phyloP scores from a whole-genome alignment of 2,888 invertebrate genomes.

The Drosophila incognita region DNA sequence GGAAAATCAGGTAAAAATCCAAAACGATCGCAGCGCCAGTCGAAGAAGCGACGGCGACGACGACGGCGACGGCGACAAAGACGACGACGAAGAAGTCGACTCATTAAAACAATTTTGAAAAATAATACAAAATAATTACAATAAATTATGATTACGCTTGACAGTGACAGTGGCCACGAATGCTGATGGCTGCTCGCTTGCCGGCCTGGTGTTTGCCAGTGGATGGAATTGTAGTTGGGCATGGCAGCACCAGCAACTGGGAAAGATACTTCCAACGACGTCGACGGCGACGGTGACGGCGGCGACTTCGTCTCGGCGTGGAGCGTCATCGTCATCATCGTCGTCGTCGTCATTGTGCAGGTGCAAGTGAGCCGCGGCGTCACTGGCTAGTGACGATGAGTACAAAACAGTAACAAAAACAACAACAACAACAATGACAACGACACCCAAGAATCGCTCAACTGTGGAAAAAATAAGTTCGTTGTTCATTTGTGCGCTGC shows the following conservation, averaged over 20 bases:
- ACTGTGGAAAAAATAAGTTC: constrained; percentile 75
- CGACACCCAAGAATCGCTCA: constrained; percentile 81
- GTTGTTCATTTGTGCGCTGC: constrained; percentile 73
- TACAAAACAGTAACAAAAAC: constrained; percentile 48
- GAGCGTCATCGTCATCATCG: constrained; percentile 43
- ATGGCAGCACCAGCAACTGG: constrained; percentile 48
- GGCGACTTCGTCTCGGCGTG: constrained; percentile 39
- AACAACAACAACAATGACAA: constrained; percentile 47
- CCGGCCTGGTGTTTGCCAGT: constrained; percentile 27
- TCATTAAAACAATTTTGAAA: constrained; percentile 81
- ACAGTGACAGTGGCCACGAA: constrained; percentile 77
- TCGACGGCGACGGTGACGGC: constrained; percentile 39
- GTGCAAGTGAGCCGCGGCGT: constrained; percentile 66
- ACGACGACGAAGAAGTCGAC: constrained; percentile 56
- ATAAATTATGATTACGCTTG: constrained; percentile 82
- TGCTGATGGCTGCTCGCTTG: constrained; percentile 49
- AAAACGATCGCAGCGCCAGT: constrained; percentile 61
- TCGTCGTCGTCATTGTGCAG: constrained; percentile 54
- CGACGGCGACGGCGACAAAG: constrained; percentile 17
- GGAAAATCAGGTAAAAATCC: constrained; percentile 64
- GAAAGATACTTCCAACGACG: constrained; percentile 54
- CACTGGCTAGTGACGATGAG: constrained; percentile 62
- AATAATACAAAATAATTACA: constrained; percentile 83
- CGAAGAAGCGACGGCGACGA: constrained; percentile 36
- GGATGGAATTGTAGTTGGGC: constrained; percentile 59